Conservation (phyloP, 2,113 vertebrate species). For the Pteruthius melanotis region DNA sequence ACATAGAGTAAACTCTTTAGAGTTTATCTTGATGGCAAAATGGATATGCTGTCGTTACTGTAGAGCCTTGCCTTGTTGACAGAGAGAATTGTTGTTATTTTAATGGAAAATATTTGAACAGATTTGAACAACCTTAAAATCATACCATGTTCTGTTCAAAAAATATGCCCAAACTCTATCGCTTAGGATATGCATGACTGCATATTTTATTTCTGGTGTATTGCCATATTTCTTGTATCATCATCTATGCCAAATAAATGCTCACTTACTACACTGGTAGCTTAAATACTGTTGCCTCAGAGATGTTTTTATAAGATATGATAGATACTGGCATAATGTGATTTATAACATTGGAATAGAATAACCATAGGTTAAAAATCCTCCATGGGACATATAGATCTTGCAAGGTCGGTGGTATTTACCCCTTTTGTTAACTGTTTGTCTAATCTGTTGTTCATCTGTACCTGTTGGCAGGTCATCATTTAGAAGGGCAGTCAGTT, state of each 20-base stretch:
- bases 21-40: background rate
- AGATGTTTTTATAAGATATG: background rate
- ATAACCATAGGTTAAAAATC: background rate
- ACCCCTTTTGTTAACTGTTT: background rate
- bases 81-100: background rate
- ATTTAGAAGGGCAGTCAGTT: background rate
- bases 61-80: background rate
- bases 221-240: background rate
- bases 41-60: background rate
- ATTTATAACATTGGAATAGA: background rate
- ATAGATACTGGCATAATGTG: background rate
- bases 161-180: background rate
- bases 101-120: constrained; percentile 24
- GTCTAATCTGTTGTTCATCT: background rate
- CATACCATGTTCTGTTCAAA: background rate
- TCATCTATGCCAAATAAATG: constrained; percentile 35
- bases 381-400: fast-evolving
- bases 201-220: background rate
- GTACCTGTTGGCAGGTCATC: background rate
- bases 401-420: background rate
- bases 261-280: constrained; percentile 33
- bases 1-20: background rate
- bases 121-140: constrained; percentile 26
- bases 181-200: background rate
- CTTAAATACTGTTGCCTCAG: background rate